Conservation (phyloP, 2,888 invertebrate species). For the Craniophora ligustri region DNA sequence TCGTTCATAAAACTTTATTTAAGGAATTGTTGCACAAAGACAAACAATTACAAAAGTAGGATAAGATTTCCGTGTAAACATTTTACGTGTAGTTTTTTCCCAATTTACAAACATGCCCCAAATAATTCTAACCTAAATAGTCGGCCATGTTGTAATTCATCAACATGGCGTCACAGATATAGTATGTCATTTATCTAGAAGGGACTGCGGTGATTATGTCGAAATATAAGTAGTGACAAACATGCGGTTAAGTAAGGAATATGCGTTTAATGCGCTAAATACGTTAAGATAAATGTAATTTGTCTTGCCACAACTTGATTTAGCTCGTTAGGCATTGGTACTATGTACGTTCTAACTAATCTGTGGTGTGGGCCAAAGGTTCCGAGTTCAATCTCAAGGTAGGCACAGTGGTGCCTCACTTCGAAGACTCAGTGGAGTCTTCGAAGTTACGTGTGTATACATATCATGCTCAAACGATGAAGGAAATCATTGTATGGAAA, state of each 20-base stretch:
- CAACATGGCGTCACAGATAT: constrained; percentile 31
- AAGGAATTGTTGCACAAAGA: too few species aligned
- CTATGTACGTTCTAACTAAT: too few species aligned
- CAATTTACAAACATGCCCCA: constrained; percentile 22
- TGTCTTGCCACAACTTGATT: background rate
- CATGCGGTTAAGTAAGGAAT: constrained; percentile 14
- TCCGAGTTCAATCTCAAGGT: too few species aligned
- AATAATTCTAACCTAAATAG: constrained; percentile 27
- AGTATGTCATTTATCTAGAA: constrained; percentile 26
- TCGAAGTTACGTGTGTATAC: too few species aligned
- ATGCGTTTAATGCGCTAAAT: constrained; percentile 14
- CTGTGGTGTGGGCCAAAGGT: too few species aligned
- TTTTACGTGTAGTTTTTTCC: constrained; percentile 21
- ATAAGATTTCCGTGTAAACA: constrained; percentile 34
- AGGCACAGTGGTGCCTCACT: too few species aligned
- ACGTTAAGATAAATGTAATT: constrained; percentile 8
- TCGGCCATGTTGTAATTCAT: constrained; percentile 23
- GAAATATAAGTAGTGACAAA: constrained; percentile 25
- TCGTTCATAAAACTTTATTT: too few species aligned
- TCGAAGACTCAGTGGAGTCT: too few species aligned
- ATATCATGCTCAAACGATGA: too few species aligned
- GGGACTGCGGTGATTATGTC: constrained; percentile 25
- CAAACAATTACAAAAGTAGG: constrained; percentile 5
- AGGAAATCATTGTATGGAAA: too few species aligned
- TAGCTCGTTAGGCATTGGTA: constrained; percentile 2